Evolutionary conservation across 1,140 invertebrate species (phyloP).

Genomic region (Nomia melanderi): DNA sequence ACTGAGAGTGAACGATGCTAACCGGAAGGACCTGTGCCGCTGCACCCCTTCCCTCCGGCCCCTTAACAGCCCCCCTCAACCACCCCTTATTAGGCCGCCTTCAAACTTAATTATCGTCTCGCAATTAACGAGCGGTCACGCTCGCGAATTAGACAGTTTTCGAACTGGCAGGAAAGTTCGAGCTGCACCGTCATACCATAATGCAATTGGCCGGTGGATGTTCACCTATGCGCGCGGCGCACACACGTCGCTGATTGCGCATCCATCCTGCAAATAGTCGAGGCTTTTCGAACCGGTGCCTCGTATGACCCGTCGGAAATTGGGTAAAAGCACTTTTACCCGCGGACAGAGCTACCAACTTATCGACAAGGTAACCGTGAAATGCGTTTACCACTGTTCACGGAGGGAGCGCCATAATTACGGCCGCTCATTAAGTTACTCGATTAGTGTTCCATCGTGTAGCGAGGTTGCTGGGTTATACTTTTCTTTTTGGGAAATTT

Average conservation of each 20-base stretch:
- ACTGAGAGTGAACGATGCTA: conserved; percentile 1
- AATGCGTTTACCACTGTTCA: background rate
- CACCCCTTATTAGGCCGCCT: conserved; percentile 3
- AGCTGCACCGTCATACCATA: conserved; percentile 41
- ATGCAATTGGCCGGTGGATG: conserved; percentile 56
- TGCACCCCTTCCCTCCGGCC: conserved; percentile 3
- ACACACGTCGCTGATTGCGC: conserved; percentile 52
- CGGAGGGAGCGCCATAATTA: background rate
- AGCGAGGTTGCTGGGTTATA: too few species aligned
- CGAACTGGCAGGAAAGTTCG: conserved; percentile 56
- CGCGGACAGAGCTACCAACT: background rate
- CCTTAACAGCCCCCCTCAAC: too few species aligned
- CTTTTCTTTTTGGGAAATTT: too few species aligned
- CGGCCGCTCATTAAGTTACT: too few species aligned
- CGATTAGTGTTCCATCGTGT: too few species aligned
- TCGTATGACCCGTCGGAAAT: conserved; percentile 2
- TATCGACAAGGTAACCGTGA: conserved; percentile 21
- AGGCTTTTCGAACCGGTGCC: conserved; percentile 23
- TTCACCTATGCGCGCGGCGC: background rate
- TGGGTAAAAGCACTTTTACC: conserved; percentile 25
- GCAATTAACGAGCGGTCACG: conserved; percentile 59
- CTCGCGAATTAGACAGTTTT: conserved; percentile 62
- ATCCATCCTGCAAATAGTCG: conserved; percentile 38
- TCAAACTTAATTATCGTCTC: conserved; percentile 64
- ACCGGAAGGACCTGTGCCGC: conserved; percentile 29